These are phyloP conservation scores for Clistopyga incitator DNA, from an alignment of 2,888 invertebrate species.

Conservation along the genomic window DNA sequence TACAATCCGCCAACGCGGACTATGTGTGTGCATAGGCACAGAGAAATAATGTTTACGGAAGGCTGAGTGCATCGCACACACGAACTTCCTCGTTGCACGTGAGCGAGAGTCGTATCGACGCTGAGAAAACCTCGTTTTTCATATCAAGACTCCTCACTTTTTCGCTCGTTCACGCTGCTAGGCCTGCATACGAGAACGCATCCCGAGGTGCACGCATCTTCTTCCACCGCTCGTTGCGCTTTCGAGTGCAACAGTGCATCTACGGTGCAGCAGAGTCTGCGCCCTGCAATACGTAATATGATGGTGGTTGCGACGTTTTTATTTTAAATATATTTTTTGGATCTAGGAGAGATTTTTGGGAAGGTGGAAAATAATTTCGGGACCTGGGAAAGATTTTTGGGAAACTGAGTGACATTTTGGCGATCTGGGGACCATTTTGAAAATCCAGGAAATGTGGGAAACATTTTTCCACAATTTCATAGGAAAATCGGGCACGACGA, in stretches of 20 bases:
- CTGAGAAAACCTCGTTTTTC: constrained; percentile 67
- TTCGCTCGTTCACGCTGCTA: constrained; percentile 53
- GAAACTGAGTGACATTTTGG: too few relatives aligned
- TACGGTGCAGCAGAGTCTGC: constrained; percentile 40
- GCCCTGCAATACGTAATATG: constrained; percentile 29
- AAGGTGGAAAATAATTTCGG: too few relatives aligned
- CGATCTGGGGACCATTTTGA: too few relatives aligned
- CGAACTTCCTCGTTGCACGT: constrained; percentile 39
- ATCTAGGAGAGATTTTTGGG: too few relatives aligned
- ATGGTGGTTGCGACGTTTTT: constrained; percentile 23
- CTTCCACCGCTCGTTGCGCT: constrained; percentile 59
- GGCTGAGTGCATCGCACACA: constrained; percentile 62
- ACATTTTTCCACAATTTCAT: too few relatives aligned
- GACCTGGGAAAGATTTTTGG: too few relatives aligned
- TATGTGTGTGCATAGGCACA: constrained; percentile 30
- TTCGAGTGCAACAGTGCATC: constrained; percentile 60
- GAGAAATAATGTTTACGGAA: constrained; percentile 55
- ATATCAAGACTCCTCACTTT: constrained; percentile 64
- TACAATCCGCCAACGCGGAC: constrained; percentile 33
- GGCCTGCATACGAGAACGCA: constrained; percentile 43
- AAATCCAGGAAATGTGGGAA: too few relatives aligned
- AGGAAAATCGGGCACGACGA: too few relatives aligned
- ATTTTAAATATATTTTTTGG: too few relatives aligned
- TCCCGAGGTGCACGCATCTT: constrained; percentile 37
- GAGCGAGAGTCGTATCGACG: constrained; percentile 60